Percentiles rank a stretch among this genome's conserved stretches.
Evolutionary conservation across 2,797 vertebrate species (phyloP).

Genomic region (Cynopterus sphinx): DNA sequence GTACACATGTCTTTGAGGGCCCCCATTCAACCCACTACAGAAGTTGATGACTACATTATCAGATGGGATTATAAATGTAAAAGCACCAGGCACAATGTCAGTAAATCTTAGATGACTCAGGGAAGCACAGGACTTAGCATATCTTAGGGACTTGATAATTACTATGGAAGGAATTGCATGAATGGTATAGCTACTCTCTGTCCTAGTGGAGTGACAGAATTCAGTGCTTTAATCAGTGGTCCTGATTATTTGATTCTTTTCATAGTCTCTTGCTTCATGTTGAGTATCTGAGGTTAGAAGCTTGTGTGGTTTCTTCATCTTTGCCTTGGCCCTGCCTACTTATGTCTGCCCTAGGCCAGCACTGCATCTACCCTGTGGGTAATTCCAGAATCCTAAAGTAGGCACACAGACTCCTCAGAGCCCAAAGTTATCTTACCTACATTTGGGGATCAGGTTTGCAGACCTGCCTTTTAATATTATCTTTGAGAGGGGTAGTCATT

Average conservation of each 20-base stretch:
- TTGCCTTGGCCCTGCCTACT: background rate
- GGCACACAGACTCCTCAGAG: background rate
- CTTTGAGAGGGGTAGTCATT: background rate
- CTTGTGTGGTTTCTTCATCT: background rate
- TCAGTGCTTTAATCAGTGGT: background rate
- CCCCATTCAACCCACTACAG: background rate
- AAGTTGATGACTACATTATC: fast-evolving
- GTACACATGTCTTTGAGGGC: background rate
- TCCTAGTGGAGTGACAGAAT: background rate
- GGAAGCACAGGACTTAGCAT: background rate
- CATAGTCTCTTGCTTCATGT: background rate
- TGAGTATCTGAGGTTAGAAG: background rate
- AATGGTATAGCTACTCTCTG: background rate
- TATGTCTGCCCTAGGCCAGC: background rate
- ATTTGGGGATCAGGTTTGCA: background rate
- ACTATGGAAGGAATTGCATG: background rate
- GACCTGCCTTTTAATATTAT: background rate
- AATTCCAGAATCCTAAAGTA: background rate
- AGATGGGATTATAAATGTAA: background rate
- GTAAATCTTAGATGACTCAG: background rate
- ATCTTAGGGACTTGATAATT: background rate
- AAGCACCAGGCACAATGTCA: background rate
- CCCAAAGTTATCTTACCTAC: background rate
- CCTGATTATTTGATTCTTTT: background rate
- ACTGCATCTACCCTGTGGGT: no score